phyloP scores from a whole-genome alignment of 2,888 invertebrate species.

The Flexamia atlantica region DNA sequence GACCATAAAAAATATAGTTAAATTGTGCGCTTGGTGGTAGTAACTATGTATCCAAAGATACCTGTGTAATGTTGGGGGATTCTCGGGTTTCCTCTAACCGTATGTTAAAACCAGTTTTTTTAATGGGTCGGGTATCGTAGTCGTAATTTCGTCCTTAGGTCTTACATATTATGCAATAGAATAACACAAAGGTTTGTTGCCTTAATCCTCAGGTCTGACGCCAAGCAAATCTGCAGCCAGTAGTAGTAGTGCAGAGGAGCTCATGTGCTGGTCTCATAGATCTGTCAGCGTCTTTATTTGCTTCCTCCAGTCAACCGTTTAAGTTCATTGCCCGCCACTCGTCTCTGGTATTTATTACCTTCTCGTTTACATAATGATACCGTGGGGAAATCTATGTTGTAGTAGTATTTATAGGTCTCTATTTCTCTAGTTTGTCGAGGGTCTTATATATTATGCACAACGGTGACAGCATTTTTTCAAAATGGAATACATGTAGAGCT shows the following conservation, averaged over 20 bases:
- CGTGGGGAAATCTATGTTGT: conserved; percentile 19
- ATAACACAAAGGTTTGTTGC: too few species aligned
- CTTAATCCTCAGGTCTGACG: neutral
- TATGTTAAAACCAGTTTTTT: too few species aligned
- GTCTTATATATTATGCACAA: neutral
- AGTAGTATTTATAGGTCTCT: neutral
- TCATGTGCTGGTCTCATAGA: conserved; percentile 3
- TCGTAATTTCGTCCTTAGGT: too few species aligned
- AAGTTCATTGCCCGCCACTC: conserved; percentile 35
- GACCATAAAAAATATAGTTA: too few species aligned
- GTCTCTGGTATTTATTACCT: conserved; percentile 38
- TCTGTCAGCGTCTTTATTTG: conserved; percentile 39
- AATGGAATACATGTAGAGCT: too few species aligned
- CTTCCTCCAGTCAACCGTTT: conserved; percentile 32
- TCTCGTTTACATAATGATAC: conserved; percentile 45
- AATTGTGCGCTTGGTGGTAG: too few species aligned
- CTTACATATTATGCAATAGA: too few species aligned
- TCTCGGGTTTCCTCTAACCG: too few species aligned
- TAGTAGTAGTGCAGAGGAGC: neutral
- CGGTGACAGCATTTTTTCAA: too few species aligned
- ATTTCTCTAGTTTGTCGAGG: neutral
- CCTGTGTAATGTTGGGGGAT: too few species aligned
- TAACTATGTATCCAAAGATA: too few species aligned
- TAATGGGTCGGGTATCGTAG: too few species aligned
- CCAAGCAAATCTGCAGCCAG: neutral